phyloP scores from a whole-genome alignment of 2,888 invertebrate species.

The Nezara viridula region DNA sequence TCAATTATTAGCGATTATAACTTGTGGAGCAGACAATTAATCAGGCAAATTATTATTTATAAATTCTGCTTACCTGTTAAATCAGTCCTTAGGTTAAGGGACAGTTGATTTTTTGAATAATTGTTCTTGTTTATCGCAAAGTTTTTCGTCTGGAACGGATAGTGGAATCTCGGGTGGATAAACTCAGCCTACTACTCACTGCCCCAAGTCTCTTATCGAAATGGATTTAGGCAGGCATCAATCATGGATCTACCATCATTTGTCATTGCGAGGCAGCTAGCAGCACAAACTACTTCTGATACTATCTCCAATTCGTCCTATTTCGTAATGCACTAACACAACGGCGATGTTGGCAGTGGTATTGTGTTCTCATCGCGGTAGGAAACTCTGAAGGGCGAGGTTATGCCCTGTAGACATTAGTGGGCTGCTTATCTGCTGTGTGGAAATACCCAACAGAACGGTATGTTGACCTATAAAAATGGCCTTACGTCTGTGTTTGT shows the following conservation, averaged over 20 bases:
- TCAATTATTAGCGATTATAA: no score
- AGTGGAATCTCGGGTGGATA: slow-evolving; percentile 3
- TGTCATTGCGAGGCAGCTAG: slow-evolving; percentile 49
- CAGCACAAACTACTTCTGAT: slow-evolving; percentile 40
- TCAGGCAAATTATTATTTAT: no score
- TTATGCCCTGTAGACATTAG: background rate
- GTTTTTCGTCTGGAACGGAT: background rate
- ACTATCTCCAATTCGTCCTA: slow-evolving; percentile 25
- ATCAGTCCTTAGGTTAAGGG: background rate
- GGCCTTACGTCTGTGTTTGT: background rate
- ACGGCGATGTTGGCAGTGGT: background rate
- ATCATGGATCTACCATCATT: slow-evolving; percentile 38
- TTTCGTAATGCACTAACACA: background rate
- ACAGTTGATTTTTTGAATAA: background rate
- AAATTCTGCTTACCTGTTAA: background rate
- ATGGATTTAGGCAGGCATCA: slow-evolving; percentile 51
- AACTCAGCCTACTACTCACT: background rate
- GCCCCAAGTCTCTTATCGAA: slow-evolving; percentile 35
- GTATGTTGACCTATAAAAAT: background rate
- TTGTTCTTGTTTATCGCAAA: background rate
- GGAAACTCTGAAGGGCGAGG: background rate
- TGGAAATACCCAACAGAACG: background rate
- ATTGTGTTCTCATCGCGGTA: background rate
- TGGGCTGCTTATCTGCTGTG: background rate
- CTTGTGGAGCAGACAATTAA: no score